These are phyloP conservation scores for Drosophila ohnishii DNA, from an alignment of 1,140 invertebrate genomes.

Conservation along the genomic window DNA sequence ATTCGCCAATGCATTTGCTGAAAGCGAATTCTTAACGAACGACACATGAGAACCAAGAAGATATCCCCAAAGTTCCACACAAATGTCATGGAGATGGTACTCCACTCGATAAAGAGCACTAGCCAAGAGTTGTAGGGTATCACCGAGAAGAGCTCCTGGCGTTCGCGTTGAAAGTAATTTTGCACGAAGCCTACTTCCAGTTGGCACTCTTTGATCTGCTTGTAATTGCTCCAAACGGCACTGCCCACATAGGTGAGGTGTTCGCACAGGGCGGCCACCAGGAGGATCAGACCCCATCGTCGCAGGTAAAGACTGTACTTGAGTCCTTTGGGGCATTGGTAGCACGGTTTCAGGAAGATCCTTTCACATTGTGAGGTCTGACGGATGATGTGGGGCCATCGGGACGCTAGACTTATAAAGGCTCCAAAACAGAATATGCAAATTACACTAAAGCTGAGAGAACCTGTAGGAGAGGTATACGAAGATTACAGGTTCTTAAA, in stretches of 20 bases:
- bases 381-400: slow-evolving; percentile 62
- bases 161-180: slow-evolving; percentile 70
- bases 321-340: slow-evolving; percentile 40
- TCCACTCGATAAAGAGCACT: slow-evolving; percentile 70
- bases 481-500: background rate
- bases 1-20: slow-evolving; percentile 84
- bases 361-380: slow-evolving; percentile 50
- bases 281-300: slow-evolving; percentile 42
- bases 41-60: slow-evolving; percentile 85
- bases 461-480: slow-evolving; percentile 31
- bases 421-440: slow-evolving; percentile 61
- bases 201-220: slow-evolving; percentile 67
- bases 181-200: slow-evolving; percentile 66
- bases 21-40: slow-evolving; percentile 85
- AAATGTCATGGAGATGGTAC: slow-evolving; percentile 84
- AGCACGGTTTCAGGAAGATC: slow-evolving; percentile 57
- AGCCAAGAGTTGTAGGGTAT: slow-evolving; percentile 54
- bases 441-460: slow-evolving; percentile 74
- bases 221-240: slow-evolving; percentile 68
- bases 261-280: slow-evolving; percentile 58
- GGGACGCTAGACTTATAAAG: slow-evolving; percentile 51
- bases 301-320: slow-evolving; percentile 45
- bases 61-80: slow-evolving; percentile 88
- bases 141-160: slow-evolving; percentile 65
- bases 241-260: slow-evolving; percentile 68